Evolutionary conservation across 2,113 vertebrate species (phyloP), one percentile per base, ranked within the genome.

Genomic region (Aptenodytes patagonicus): DNA sequence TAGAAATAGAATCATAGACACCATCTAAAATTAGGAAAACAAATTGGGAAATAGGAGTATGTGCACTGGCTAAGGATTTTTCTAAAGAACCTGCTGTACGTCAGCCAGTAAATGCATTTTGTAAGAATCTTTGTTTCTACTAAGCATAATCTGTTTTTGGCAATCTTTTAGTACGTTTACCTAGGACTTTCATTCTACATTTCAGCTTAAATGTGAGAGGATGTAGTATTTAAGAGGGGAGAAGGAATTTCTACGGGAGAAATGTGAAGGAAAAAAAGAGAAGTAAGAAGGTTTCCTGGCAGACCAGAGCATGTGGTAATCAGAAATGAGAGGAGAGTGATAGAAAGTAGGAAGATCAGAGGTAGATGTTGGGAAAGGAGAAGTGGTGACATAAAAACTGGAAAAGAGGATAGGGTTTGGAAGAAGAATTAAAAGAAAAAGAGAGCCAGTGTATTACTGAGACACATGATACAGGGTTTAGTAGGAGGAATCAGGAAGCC

Each of bases 21-120:
- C 22, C 31, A 57, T 85, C 83, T 96, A 93, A 94, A 95, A 93
- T 93, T 89, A 95, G 91, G 66, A 40, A 84, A 94, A 83, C 47
- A 93, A 77, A 47, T 12, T 92, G 81, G 70, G 51, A 87, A 91
- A 93, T 58, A 82, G 54, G 73, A 94, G 2, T 54, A 44, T 75
- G n/a, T 83, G 29, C 62, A 54, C 54, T 77, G 83, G 71, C 66
- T 90, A 47, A 75, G 83, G 52, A n/a, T 79, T 93, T 83, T 86
- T 83, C 79, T n/a, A 47, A 93, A 94, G 66, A 92, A 29, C 49
- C 76, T 95, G 61, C 38, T 57, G 42, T 64, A 22, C 20, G 2
- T 89, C 80, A 92, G 83, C 80, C 82, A 89, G 60, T 51, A 87
- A 91, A 88, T 84, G 57, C 60, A 32, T 97, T 94, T 85, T 93